Conservation (phyloP, 2,888 invertebrate genomes). For the Eutolmus rufibarbis region DNA sequence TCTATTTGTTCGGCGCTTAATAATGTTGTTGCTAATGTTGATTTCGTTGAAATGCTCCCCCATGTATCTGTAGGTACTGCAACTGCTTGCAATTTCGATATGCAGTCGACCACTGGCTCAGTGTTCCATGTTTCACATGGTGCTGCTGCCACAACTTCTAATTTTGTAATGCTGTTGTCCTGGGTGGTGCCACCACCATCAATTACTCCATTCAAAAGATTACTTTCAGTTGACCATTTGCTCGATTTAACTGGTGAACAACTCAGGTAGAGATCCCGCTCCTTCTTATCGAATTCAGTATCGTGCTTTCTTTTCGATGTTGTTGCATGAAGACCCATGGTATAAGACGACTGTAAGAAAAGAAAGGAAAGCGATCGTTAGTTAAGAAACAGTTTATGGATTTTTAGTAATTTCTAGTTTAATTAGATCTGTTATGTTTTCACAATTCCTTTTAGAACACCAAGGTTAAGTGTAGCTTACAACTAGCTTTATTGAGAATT, state of each 20-base stretch:
- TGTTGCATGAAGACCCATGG: conserved; percentile 78
- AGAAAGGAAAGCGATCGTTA: conserved; percentile 45
- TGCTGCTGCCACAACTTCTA: conserved; percentile 61
- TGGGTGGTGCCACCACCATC: conserved; percentile 48
- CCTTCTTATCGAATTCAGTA: conserved; percentile 62
- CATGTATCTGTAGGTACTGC: conserved; percentile 72
- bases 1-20: conserved; percentile 61
- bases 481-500: no score
- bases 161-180: conserved; percentile 59
- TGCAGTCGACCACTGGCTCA: conserved; percentile 64
- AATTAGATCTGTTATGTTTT: background rate
- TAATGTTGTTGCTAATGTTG: conserved; percentile 61
- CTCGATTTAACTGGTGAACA: conserved; percentile 68
- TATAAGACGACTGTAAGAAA: conserved; percentile 65
- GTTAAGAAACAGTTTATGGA: background rate
- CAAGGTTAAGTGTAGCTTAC: no score
- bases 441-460: no score
- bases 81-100: conserved; percentile 74
- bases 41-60: conserved; percentile 61
- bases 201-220: background rate
- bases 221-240: conserved; percentile 64
- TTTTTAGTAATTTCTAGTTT: background rate
- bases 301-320: conserved; percentile 75
- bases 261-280: conserved; percentile 63
- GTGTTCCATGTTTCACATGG: conserved; percentile 59